phyloP scores from a whole-genome alignment of 2,113 vertebrate species.

The Nycticebus coucang region DNA sequence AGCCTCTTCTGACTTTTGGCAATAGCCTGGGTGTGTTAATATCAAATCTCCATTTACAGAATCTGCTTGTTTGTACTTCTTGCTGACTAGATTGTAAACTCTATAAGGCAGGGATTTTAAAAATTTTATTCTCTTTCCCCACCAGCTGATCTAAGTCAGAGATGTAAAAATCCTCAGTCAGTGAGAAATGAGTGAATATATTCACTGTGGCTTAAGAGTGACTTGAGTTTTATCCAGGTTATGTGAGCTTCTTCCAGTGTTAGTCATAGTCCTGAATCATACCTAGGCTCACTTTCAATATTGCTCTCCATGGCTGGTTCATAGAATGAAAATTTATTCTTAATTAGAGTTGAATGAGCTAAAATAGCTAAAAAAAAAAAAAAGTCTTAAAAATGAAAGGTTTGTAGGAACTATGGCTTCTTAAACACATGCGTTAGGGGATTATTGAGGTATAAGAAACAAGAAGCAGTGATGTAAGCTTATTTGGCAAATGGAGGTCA shows the following conservation, averaged over 20 bases:
- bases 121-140: background rate
- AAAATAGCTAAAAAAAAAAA: background rate
- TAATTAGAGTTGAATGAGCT: background rate
- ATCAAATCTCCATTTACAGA: background rate
- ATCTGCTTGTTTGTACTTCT: background rate
- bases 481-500: background rate
- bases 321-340: background rate
- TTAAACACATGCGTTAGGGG: background rate
- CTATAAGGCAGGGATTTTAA: background rate
- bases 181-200: background rate
- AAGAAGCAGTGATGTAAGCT: background rate
- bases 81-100: background rate
- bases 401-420: background rate
- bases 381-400: background rate
- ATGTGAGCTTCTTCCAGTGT: background rate
- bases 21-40: background rate
- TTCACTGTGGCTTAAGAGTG: background rate
- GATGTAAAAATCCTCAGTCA: background rate
- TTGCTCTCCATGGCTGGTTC: background rate
- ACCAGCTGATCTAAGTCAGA: background rate
- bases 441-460: background rate
- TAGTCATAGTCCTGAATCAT: background rate
- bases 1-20: background rate
- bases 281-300: background rate
- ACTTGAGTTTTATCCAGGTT: background rate